Base-by-base conservation (phyloP, 2,113 vertebrate genomes). In the Hippocampus comes region DNA sequence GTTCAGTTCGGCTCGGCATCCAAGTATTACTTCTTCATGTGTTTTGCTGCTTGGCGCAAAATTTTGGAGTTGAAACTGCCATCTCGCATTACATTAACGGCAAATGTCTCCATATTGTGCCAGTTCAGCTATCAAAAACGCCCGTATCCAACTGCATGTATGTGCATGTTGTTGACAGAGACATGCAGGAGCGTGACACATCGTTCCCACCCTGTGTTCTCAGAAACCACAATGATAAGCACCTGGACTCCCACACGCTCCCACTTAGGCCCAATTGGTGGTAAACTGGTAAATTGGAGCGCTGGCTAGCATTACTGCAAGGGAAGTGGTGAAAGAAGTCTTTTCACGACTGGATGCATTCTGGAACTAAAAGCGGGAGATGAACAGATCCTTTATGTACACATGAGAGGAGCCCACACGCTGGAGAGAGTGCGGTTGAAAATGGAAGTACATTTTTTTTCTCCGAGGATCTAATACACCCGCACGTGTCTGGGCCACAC, bases 171-270 rank as follows among this genome's bases (percentile, higher is more conserved):
- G 49, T 53, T 8, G 6, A 53, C 9, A 20, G 17, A 63, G 61
- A 84, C 86, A 76, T 76, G 85, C 79, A 79, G 79, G 70, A 83
- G 87, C 86, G 88, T 86, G 15, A 17, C 48, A 83, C 80, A 85
- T 74, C 71, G 81, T 87, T 84, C 85, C 79, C 84, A 75, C 78
- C 41, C 72, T 73, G 1, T 80, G 77, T 84, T 79, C 82, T 89
- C 64, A 75, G 71, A 77, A 75, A 87, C 79, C 82, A 82, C 90
- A 91, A 91, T 89, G 86, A 84, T 88, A 86, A 89, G 87, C 90
- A 91, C 90, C 90, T 91, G 89, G 89, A 89, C 86, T 87, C 85
- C 89, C 90, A 87, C 88, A 87, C 86, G 89, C 78, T 89, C 78
- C 78, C 77, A 70, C 85, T 91, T 90, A 90, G 80, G 67, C 78